phyloP scores from a whole-genome alignment of 1,140 invertebrate species.

The Hyposmocoma kahamanoa region DNA sequence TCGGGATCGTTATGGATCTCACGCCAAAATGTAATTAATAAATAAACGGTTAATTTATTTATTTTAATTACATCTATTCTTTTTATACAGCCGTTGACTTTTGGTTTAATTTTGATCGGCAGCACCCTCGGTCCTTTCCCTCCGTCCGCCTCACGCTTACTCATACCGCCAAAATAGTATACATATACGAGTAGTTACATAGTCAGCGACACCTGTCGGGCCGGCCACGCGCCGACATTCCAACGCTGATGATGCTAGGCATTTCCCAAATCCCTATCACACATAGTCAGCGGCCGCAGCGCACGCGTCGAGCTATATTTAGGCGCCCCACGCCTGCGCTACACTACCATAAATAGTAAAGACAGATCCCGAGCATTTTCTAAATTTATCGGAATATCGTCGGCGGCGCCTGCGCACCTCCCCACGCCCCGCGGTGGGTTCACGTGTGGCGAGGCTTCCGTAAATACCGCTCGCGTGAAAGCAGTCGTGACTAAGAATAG shows the following conservation, averaged over 20 bases:
- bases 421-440: slow-evolving; percentile 22
- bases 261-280: no score
- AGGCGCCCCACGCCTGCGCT: no score
- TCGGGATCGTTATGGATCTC: slow-evolving; percentile 69
- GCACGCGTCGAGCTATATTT: slow-evolving; percentile 20
- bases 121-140: no score
- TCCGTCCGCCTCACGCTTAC: no score
- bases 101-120: slow-evolving; percentile 55
- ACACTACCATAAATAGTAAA: slow-evolving; percentile 71
- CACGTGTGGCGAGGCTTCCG: slow-evolving; percentile 28
- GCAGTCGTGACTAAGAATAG: slow-evolving; percentile 40
- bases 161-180: slow-evolving; percentile 7
- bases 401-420: slow-evolving; percentile 19
- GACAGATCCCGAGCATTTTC: slow-evolving; percentile 57
- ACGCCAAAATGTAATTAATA: slow-evolving; percentile 72
- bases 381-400: slow-evolving; percentile 50
- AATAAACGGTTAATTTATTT: slow-evolving; percentile 74
- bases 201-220: no score
- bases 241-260: no score
- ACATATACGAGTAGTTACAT: background rate
- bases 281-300: no score
- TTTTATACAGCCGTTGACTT: slow-evolving; percentile 67
- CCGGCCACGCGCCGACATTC: no score
- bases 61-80: slow-evolving; percentile 71
- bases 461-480: slow-evolving; percentile 39